Evolutionary conservation across 2,888 invertebrate genomes (phyloP).

Genomic region (Caenorhabditis sp.): DNA sequence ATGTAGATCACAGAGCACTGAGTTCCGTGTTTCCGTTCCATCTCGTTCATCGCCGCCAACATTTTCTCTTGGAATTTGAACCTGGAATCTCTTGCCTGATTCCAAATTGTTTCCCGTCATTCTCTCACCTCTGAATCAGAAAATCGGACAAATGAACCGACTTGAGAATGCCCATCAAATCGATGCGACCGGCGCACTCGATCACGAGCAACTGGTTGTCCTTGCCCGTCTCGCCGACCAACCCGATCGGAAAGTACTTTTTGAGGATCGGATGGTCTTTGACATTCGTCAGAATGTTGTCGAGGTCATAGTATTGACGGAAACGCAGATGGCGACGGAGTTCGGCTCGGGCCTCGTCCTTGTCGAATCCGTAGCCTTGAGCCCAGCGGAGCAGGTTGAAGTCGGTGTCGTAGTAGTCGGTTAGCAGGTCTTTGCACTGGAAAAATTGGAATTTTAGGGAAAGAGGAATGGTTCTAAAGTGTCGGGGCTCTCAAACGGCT

Average conservation of each 20-base stretch:
- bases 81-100: slow-evolving; percentile 30
- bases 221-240: slow-evolving; percentile 74
- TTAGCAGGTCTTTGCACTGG: slow-evolving; percentile 71
- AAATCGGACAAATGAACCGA: slow-evolving; percentile 74
- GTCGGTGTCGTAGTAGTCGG: slow-evolving; percentile 73
- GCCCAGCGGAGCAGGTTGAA: slow-evolving; percentile 78
- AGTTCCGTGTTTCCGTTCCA: slow-evolving; percentile 71
- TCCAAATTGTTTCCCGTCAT: not conserved
- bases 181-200: slow-evolving; percentile 78
- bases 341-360: slow-evolving; percentile 69
- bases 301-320: slow-evolving; percentile 72
- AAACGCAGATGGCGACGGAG: slow-evolving; percentile 73
- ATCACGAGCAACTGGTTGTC: slow-evolving; percentile 74
- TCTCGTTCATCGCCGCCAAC: slow-evolving; percentile 73
- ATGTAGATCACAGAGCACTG: slow-evolving; percentile 74
- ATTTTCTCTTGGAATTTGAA: slow-evolving; percentile 75
- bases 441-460: slow-evolving; percentile 58
- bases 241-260: slow-evolving; percentile 76
- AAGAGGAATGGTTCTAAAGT: too few species aligned
- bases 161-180: slow-evolving; percentile 76
- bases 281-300: slow-evolving; percentile 66
- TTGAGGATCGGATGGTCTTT: slow-evolving; percentile 71
- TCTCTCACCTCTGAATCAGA: slow-evolving; percentile 68
- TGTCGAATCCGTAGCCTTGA: slow-evolving; percentile 70
- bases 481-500: not conserved